These are phyloP conservation scores for Pimephales promelas DNA, from an alignment of 2,113 vertebrate species.

Conservation along the genomic window DNA sequence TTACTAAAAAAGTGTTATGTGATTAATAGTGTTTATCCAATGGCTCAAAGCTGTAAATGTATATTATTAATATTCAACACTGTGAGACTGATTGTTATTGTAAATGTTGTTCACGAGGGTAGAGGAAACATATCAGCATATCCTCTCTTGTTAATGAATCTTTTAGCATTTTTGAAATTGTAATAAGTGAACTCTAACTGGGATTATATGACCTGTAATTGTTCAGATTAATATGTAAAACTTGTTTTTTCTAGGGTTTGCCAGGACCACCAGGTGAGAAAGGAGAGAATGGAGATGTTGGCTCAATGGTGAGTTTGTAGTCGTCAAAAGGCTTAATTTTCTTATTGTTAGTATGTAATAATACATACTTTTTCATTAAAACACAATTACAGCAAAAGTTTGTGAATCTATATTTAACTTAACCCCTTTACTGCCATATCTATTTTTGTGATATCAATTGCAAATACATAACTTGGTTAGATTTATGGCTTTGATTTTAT, in stretches of 20 bases:
- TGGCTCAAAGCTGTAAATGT: conserved; percentile 7
- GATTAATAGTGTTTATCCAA: conserved; percentile 34
- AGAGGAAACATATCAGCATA: neutral
- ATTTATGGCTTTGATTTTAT: no score
- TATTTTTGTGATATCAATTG: no score
- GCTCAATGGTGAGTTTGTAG: conserved; percentile 85
- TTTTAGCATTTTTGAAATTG: neutral
- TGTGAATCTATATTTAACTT: neutral
- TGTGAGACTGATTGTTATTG: conserved; percentile 10
- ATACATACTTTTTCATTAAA: neutral
- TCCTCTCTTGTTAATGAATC: neutral
- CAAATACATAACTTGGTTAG: no score
- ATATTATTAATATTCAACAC: conserved; percentile 8
- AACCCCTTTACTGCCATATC: no score
- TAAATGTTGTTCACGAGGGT: neutral
- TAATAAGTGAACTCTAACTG: neutral
- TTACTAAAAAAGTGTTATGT: conserved; percentile 6
- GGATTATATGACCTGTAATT: neutral
- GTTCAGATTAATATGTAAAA: neutral
- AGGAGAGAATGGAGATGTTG: conserved; percentile 97
- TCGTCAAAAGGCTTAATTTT: neutral
- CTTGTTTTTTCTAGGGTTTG: conserved; percentile 80
- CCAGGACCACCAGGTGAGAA: conserved; percentile 97
- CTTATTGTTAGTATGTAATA: neutral
- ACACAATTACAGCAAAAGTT: no score